phyloP scores from a whole-genome alignment of 2,888 invertebrate species.

The Dendrolimus pini region DNA sequence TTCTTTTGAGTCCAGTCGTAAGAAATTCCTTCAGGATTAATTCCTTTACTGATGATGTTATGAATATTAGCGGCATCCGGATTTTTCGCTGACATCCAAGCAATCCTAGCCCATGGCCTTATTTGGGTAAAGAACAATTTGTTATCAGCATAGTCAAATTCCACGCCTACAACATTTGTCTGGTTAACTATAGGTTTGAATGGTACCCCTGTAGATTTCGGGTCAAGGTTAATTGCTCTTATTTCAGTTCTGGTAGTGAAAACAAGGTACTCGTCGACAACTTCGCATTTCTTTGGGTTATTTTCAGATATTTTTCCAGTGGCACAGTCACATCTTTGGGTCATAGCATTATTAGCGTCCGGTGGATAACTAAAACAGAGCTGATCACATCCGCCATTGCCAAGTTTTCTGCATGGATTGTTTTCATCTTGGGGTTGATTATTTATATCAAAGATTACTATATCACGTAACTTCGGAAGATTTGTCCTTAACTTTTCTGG shows the following conservation, averaged over 20 bases:
- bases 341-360: constrained; percentile 71
- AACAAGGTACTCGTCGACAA: constrained; percentile 92
- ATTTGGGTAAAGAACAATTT: constrained; percentile 95
- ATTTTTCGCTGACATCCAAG: constrained; percentile 84
- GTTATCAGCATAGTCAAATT: constrained; percentile 94
- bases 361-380: constrained; percentile 95
- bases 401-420: constrained; percentile 86
- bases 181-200: constrained; percentile 90
- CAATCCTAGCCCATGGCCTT: constrained; percentile 92
- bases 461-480: constrained; percentile 90
- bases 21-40: constrained; percentile 95
- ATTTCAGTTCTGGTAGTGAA: constrained; percentile 97
- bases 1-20: constrained; percentile 99
- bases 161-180: constrained; percentile 95
- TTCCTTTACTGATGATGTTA: constrained; percentile 84
- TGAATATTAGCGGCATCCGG: constrained; percentile 80
- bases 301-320: constrained; percentile 84
- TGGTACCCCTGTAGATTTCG: constrained; percentile 86
- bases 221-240: constrained; percentile 92
- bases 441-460: constrained; percentile 92
- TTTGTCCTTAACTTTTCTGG: constrained; percentile 88
- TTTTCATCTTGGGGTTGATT: constrained; percentile 90
- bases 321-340: constrained; percentile 93
- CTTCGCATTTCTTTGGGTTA: constrained; percentile 84
- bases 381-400: constrained; percentile 93